Base-by-base conservation (phyloP, 1,140 invertebrate species). In the Atta colombica region DNA sequence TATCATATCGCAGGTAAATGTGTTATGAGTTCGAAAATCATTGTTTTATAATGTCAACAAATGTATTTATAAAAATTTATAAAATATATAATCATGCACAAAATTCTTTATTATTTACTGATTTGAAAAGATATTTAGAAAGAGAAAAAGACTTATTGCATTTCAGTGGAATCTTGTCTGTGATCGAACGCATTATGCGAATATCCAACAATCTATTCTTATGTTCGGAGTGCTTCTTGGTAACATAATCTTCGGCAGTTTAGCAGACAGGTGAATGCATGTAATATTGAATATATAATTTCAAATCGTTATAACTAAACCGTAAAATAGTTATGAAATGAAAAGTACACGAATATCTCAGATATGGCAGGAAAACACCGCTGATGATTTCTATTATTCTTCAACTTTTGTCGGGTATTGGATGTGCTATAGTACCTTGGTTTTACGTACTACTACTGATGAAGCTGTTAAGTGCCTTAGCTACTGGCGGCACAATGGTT, bases 291-390 rank as follows among this genome's bases (percentile, higher is more conserved):
- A 51, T 16, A 7, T 4, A 16, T 72, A 21, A 28, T 16, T 21
- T 51, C 14, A 51, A 53, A 39, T 35, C 14, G 1, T 45, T 45
- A 45, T 45, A 45, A 12, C 10, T 12, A 21, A 28, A 18, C 1
- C 25, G n/a, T 81, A n/a, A 8, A 60, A 25, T 4, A 18, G 1
- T 10, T n/a, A 10, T 8, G 7, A 21, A 31, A 4, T 53, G 14
- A 12, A n/a, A 16, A 49, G 0, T 65, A 18, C 14, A 68, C 12
- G 12, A 45, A 77, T 81, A 45, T 51, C 63, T 94, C 90, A 97
- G 97, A 93, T 98, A 97, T 90, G 98, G 98, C 8, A 96, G 98
- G 81, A 98, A 98, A 94, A 96, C 95, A 66, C 97, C 97, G 58
- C 94, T 98, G 68, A 96, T 98, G 94, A 94, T 96, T 45, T 96